Conservation (phyloP, 2,113 vertebrate species). For the Gopherus flavomarginatus region DNA sequence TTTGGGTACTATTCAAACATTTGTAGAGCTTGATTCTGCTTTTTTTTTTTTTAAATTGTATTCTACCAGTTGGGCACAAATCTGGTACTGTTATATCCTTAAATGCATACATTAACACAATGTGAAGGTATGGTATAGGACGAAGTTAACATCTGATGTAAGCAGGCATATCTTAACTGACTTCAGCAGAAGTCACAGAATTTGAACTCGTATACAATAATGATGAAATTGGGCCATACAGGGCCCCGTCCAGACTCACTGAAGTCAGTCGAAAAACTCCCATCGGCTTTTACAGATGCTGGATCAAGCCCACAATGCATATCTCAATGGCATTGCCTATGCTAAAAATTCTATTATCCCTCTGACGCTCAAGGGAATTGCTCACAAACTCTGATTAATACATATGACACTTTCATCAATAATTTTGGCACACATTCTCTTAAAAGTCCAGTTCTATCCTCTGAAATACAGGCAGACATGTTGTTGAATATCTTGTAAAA, state of each 20-base stretch:
- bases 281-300: not conserved
- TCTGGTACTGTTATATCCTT: not conserved
- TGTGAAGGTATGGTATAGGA: not conserved
- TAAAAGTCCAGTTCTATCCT: not conserved
- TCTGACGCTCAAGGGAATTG: not conserved
- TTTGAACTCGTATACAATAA: not conserved
- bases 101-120: not conserved
- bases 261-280: not conserved
- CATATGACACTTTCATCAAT: not conserved
- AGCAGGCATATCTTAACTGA: rapidly evolving
- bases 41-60: not conserved
- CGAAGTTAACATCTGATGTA: not conserved
- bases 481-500: not conserved
- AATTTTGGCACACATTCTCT: not conserved
- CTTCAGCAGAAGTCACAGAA: not conserved
- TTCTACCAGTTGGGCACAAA: not conserved
- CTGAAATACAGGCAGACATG: not conserved
- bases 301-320: not conserved
- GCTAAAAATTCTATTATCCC: not conserved
- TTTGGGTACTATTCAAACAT: not conserved
- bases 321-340: not conserved
- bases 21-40: not conserved
- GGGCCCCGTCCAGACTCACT: not conserved
- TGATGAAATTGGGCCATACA: not conserved
- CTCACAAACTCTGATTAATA: not conserved